Percentiles rank a stretch among this genome's conserved stretches.
Evolutionary conservation across 2,888 invertebrate genomes (phyloP).

Genomic region (Dryobotodes eremita): DNA sequence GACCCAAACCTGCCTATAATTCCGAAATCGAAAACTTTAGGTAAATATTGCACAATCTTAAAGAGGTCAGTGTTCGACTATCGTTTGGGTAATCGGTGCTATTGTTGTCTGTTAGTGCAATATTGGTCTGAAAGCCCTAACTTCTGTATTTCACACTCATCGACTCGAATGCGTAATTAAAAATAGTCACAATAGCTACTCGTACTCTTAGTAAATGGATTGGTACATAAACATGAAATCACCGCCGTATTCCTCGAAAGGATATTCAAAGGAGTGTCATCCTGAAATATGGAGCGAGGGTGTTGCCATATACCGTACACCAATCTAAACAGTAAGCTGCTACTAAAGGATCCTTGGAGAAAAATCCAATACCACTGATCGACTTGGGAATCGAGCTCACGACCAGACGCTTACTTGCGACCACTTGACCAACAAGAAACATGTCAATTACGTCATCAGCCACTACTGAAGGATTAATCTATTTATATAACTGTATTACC

Average conservation of each 20-base stretch:
- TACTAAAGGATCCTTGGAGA: neutral
- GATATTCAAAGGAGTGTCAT: neutral
- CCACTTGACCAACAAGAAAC: neutral
- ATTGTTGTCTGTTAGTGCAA: conserved; percentile 11
- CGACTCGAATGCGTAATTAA: neutral
- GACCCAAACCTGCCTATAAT: neutral
- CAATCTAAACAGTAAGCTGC: neutral
- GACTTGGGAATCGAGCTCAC: neutral
- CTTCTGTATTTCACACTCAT: neutral
- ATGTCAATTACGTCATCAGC: neutral
- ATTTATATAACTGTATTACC: neutral
- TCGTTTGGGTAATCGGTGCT: neutral
- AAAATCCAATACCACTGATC: neutral
- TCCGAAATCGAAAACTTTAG: neutral
- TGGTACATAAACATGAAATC: neutral
- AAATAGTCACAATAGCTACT: no score
- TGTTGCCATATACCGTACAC: neutral
- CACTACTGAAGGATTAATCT: neutral
- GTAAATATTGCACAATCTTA: conserved; percentile 9
- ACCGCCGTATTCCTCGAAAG: neutral
- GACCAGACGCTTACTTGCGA: neutral
- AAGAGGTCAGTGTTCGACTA: neutral
- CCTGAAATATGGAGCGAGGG: neutral
- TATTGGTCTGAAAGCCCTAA: neutral
- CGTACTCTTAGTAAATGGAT: neutral